Evolutionary conservation across 92 coral and sea anemone species (phyloP), one percentile per base, ranked within the genome.

Genomic region (Epizoanthus rinbou): DNA sequence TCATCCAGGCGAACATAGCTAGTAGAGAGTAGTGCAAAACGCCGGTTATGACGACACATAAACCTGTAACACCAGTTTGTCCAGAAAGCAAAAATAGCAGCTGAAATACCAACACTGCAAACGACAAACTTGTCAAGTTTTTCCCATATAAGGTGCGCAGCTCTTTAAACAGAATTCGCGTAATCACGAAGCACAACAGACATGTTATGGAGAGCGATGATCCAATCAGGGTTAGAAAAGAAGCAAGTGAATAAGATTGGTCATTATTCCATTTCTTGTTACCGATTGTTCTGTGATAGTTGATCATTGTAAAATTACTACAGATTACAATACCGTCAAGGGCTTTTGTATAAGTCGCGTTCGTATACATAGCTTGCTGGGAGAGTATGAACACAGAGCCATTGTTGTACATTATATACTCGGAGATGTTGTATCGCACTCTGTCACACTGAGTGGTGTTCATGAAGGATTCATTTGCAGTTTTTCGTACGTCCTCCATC

Each of bases 131-230:
- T 8, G 22, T 69, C 22, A 69, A 69, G 19, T 8, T 69, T 35
- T 37, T 37, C 56, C 74, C 74, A 39, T 69, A 17, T 35, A 69
- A 39, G 15, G 74, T 69, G 6, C 74, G 74, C 39, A 69, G 74
- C 74, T 69, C 50, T 2, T 54, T 69, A 14, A 69, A 69, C 19
- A 69, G 50, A 10, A 69, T 37, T 1, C 74, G 74, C n/a, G 74
- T 69, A 31, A 69, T 21, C 10, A 69, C 47, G 8, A 69, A 37
- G 39, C 74, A 69, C 24, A 22, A 14, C 43, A 69, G 45, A 35
- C 23, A 21, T 2, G 10, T 35, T 0, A 69, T 18, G 7, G 74
- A 69, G 50, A 69, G 53, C 3, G 21, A 5, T 8, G 54, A 69
- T 4, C 74, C 74, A 37, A 69, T 24, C n/a, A 69, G 6, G 4